Conservation (phyloP, 2,797 vertebrate species). For the Uromys caudimaculatus region DNA sequence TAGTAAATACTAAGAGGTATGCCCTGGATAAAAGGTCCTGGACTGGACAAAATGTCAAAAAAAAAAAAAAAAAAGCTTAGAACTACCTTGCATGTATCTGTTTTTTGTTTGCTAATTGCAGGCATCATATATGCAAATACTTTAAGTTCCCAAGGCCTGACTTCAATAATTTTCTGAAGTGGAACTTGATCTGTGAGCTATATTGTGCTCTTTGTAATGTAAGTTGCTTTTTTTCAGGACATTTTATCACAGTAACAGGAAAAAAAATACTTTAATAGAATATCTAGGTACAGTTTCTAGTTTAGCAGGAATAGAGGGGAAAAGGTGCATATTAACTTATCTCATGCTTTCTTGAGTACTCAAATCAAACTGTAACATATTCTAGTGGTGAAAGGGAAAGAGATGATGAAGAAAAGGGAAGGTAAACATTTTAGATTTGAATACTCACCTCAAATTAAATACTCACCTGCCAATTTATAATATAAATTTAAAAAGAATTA, state of each 20-base stretch:
- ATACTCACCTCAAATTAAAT: not conserved
- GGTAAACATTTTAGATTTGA: not conserved
- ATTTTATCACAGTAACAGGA: not conserved
- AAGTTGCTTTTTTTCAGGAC: not conserved
- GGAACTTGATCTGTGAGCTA: not conserved
- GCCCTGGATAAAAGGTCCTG: not conserved
- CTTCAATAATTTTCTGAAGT: not conserved
- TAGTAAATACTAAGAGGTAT: not conserved
- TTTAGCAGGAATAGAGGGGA: not conserved
- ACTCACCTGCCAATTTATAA: not conserved
- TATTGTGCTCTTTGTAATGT: not conserved
- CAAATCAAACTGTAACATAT: not conserved
- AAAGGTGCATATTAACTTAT: not conserved
- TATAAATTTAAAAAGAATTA: not conserved
- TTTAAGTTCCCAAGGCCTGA: not conserved
- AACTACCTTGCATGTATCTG: not conserved
- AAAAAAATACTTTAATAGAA: not conserved
- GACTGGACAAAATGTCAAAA: not conserved
- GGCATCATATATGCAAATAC: not conserved
- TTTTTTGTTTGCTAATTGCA: not conserved
- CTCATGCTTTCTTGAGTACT: not conserved
- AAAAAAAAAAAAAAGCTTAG: no score
- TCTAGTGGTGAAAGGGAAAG: not conserved
- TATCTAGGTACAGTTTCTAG: not conserved
- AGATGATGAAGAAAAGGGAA: not conserved